Base-by-base conservation (phyloP, 2,888 invertebrate genomes). In the Phortica okadai region DNA sequence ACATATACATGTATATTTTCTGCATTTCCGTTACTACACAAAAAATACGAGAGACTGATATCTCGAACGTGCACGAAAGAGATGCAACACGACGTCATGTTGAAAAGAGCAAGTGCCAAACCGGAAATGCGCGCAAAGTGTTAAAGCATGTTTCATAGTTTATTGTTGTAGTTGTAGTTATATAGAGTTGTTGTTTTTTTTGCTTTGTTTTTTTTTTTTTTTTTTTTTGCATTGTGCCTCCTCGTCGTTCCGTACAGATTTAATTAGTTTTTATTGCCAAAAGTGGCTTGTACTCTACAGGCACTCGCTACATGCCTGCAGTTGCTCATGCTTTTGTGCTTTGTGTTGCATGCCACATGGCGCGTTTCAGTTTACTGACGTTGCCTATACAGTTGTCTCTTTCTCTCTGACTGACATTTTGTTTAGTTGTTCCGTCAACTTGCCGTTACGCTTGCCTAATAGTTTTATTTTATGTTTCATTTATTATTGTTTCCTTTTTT, bases 261-360 rank as follows among this genome's bases (percentile, higher is more conserved):
- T 85, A 85, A 85, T 85, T 83, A 83, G 83, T 84, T 83, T 84
- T 83, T 83, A 83, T 83, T 83, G 80, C 84, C 80, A 79, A 83
- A 85, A 79, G 21, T 72, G 70, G 56, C 33, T 45, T 54, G 56
- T 54, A 72, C 11, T 66, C 21, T 50, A n/a, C 14, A 16, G 33
- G 11, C 16, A 10, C 62, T 6, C 45, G 25, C 21, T 25, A 6
- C 16, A 62, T 59, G 76, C 73, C 74, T 77, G 67, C 76, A 81
- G 77, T 72, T 79, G 67, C 67, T 76, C 44, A 74, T 78, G 44
- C 73, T 73, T 62, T 11, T 74, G 67, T 21, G 25, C n/a, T 45
- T 44, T 74, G 64, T 70, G 64, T 50, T 74, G 78, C 77, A 77
- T 74, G 78, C 78, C 82, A 81, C 78, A 83, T 80, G 83, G 75